Evolutionary conservation across 2,888 invertebrate genomes (phyloP), one percentile per base, ranked within the genome.

Genomic region (Brachypterus glaber): DNA sequence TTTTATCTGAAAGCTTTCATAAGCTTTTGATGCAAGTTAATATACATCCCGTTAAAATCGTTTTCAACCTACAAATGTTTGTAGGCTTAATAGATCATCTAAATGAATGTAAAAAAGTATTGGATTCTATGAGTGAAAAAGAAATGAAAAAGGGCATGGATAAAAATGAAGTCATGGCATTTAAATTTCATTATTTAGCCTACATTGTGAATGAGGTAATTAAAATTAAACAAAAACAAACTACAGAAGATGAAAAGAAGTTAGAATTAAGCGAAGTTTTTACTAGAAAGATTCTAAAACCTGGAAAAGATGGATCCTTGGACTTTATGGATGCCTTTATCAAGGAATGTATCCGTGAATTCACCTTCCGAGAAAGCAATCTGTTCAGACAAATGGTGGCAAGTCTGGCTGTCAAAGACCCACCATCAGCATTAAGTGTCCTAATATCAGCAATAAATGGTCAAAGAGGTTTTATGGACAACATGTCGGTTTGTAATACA

Each of bases 311-410:
- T 57, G 87, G 79, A 27, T 46, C 53, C 13, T 44, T 62, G 45
- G 81, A 81, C 46, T 70, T 75, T 46, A 72, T 82, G 66, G 81
- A 82, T 55, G 69, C 68, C 37, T 81, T 95, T 55, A 67, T 98
- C 3, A 78, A 89, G 36, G 89, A 91, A 58, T 79, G 84, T 33
- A 79, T 96, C 0, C 73, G 89, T 44, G 86, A 89, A 57, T 98
- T 95, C 62, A 91, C 92, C 0, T 91, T 79, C 56, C 74, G 86
- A 57, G 92, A 96, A 57, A 86, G 89, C 51, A 82, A 87, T 7
- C 78, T 96, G 17, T 89, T 92, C 62, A 79, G 85, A 44, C 91
- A 92, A 61, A 81, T 83, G 76, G 74, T 87, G 2, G 77, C 82
- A 2, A 81, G 82, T 29, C 66, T 89, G 49, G 79, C 85, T 0